A percentile compares a stretch with the other conserved stretches of the same genome.
Evolutionary conservation across 2,888 invertebrate species (phyloP).

Genomic region (Cephus pygmeus): DNA sequence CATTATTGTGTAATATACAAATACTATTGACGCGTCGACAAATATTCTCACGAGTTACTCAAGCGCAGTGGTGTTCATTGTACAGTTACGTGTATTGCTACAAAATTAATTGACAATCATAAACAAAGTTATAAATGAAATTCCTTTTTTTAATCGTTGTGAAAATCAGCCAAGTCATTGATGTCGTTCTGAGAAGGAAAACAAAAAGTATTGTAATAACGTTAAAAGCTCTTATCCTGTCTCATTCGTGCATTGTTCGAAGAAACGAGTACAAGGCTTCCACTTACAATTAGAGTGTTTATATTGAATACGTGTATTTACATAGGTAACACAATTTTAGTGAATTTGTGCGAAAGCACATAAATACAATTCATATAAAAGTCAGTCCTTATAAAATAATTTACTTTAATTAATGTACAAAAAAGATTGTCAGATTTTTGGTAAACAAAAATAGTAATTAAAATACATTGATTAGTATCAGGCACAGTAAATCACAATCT

Average conservation of each 20-base stretch:
- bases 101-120: background rate
- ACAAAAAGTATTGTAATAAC: slow-evolving; percentile 31
- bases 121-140: background rate
- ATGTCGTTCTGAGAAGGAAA: background rate
- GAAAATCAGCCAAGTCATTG: background rate
- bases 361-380: background rate
- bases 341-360: background rate
- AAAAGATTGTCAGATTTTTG: too few relatives aligned
- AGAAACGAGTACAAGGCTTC: slow-evolving; percentile 44
- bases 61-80: background rate
- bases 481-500: too few relatives aligned
- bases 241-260: slow-evolving; percentile 39
- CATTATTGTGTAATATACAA: background rate
- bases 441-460: too few relatives aligned
- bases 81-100: background rate
- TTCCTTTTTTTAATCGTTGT: background rate
- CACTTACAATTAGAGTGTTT: slow-evolving; percentile 20
- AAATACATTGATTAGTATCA: too few relatives aligned
- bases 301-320: background rate
- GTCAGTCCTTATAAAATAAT: too few relatives aligned
- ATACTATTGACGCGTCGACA: background rate
- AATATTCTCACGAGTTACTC: background rate
- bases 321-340: background rate
- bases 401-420: background rate
- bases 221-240: slow-evolving; percentile 32